Conservation (phyloP, 2,888 invertebrate genomes). For the Peribatodes rhomboidaria region DNA sequence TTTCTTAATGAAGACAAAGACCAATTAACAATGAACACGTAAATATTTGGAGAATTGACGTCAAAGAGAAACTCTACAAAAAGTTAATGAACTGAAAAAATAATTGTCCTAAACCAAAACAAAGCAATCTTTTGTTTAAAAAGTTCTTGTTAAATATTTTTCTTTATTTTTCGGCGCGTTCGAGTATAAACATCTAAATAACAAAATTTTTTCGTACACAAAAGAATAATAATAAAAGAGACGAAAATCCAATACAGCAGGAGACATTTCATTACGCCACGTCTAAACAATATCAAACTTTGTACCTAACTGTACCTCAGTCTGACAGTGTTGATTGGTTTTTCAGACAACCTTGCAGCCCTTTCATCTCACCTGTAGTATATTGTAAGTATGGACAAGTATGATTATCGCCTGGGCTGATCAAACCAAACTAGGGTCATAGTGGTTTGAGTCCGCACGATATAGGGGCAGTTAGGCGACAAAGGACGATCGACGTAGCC, state of each 20-base stretch:
- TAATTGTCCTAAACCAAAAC: background rate
- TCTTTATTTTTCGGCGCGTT: background rate
- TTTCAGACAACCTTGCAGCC: conserved; percentile 3
- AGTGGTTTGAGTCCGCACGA: too few relatives aligned
- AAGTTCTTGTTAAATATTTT: background rate
- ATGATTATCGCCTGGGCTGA: too few relatives aligned
- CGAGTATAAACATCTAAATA: background rate
- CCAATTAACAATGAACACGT: background rate
- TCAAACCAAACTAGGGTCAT: too few relatives aligned
- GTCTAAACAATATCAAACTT: conserved; percentile 1
- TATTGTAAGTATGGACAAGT: too few relatives aligned
- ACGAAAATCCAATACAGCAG: background rate
- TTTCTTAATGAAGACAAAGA: background rate
- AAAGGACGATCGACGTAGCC: too few relatives aligned
- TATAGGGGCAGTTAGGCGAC: too few relatives aligned
- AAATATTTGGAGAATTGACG: background rate
- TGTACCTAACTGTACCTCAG: conserved; percentile 7
- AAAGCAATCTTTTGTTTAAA: background rate
- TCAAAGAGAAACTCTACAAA: background rate
- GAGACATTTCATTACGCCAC: conserved; percentile 9
- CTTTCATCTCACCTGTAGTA: background rate
- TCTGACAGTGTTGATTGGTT: background rate
- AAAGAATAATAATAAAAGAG: background rate
- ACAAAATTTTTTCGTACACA: background rate
- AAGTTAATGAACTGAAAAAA: background rate